These are phyloP conservation scores for Teleopsis dalmanni DNA, from an alignment of 1,140 invertebrate genomes.

Conservation along the genomic window DNA sequence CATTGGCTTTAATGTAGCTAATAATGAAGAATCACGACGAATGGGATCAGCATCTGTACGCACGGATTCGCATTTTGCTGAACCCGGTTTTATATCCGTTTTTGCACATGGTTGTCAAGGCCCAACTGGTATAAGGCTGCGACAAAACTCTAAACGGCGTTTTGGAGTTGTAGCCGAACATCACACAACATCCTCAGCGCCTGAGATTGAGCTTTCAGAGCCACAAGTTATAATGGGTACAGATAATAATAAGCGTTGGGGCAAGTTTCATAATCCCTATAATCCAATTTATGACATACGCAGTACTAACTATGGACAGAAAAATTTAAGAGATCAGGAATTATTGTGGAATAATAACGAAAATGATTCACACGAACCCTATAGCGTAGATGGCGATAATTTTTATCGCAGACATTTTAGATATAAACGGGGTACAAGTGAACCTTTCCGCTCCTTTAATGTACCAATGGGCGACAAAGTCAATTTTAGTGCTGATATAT, in stretches of 20 bases:
- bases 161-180: conserved; percentile 15
- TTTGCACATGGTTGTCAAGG: conserved; percentile 72
- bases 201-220: conserved; percentile 27
- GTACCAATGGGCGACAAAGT: conserved; percentile 21
- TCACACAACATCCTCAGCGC: conserved; percentile 1
- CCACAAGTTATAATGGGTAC: conserved; percentile 29
- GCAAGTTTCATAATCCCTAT: conserved; percentile 19
- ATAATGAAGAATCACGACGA: conserved; percentile 30
- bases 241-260: conserved; percentile 15
- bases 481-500: conserved; percentile 42
- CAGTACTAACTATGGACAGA: conserved; percentile 12
- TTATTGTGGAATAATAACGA: conserved; percentile 22
- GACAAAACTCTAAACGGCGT: conserved; percentile 38
- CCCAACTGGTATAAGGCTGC: conserved; percentile 29
- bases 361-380: conserved; percentile 23
- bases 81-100: conserved; percentile 72
- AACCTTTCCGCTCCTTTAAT: not conserved
- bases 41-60: conserved; percentile 63
- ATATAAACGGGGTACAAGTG: conserved; percentile 1
- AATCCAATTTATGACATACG: conserved; percentile 35
- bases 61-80: conserved; percentile 72
- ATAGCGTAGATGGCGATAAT: conserved; percentile 28
- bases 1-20: conserved; percentile 20
- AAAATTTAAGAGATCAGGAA: conserved; percentile 23
- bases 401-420: conserved; percentile 27